These are phyloP conservation scores for Schizopygopsis pylzovi DNA, from an alignment of 2,797 vertebrate species.

Conservation along the genomic window DNA sequence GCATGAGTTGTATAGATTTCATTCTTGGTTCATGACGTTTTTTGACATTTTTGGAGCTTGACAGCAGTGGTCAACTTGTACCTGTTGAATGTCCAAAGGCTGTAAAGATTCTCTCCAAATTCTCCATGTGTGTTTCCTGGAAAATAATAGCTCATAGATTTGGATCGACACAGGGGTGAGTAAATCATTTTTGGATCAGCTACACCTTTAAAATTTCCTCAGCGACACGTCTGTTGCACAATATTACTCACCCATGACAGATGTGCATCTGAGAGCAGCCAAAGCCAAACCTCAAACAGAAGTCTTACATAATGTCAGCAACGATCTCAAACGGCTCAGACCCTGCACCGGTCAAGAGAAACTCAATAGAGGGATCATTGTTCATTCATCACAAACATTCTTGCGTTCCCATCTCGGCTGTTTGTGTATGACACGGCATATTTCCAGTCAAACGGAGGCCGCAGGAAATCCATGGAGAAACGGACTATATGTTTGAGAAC, in stretches of 20 bases:
- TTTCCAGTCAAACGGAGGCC: conserved; percentile 23
- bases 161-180: neutral
- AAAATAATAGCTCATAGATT: conserved; percentile 4
- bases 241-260: neutral
- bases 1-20: neutral
- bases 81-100: neutral
- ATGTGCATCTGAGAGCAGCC: neutral
- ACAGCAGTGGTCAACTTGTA: neutral
- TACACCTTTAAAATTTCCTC: conserved; percentile 11
- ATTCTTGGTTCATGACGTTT: neutral
- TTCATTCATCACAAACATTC: conserved; percentile 35
- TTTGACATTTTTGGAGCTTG: neutral
- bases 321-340: neutral
- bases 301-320: neutral
- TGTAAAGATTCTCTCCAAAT: neutral
- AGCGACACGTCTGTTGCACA: conserved; percentile 8
- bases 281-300: conserved; percentile 23
- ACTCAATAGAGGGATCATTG: neutral
- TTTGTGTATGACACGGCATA: neutral
- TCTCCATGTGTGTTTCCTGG: neutral
- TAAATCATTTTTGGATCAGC: neutral
- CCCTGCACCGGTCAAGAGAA: neutral
- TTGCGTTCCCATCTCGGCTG: conserved; percentile 3
- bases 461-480: neutral
- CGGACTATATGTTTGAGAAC: neutral